These are phyloP conservation scores for Nettapus auritus DNA, from an alignment of 2,113 vertebrate genomes.

Conservation along the genomic window DNA sequence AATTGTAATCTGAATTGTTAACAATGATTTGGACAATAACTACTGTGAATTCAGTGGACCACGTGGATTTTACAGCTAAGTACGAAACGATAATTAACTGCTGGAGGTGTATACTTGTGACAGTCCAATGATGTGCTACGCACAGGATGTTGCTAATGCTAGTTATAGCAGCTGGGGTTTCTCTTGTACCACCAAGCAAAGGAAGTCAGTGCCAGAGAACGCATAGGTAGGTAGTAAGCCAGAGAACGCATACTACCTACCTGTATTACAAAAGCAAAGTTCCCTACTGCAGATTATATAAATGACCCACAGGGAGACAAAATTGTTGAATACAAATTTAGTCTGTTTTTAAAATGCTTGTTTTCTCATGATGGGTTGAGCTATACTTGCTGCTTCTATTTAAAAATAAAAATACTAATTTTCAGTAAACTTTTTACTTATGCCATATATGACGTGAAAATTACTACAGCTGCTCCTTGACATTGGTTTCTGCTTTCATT, in stretches of 20 bases:
- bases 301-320: background rate
- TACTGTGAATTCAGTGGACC: background rate
- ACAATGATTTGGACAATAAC: background rate
- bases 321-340: background rate
- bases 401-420: background rate
- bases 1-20: background rate
- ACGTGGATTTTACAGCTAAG: background rate
- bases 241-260: background rate
- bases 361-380: background rate
- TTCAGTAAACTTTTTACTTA: background rate
- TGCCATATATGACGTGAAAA: accelerated
- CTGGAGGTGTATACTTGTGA: background rate
- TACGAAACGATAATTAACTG: background rate
- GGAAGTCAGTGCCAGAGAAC: background rate
- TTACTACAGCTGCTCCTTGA: background rate
- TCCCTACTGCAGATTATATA: background rate
- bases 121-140: background rate
- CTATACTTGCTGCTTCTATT: background rate
- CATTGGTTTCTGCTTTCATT: background rate
- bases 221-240: background rate
- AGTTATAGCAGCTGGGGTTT: background rate
- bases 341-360: background rate
- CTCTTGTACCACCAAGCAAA: background rate
- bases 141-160: background rate
- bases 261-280: background rate